These are phyloP conservation scores for Sebastes taczanowskii DNA, from an alignment of 2,797 vertebrate species.

Conservation along the genomic window DNA sequence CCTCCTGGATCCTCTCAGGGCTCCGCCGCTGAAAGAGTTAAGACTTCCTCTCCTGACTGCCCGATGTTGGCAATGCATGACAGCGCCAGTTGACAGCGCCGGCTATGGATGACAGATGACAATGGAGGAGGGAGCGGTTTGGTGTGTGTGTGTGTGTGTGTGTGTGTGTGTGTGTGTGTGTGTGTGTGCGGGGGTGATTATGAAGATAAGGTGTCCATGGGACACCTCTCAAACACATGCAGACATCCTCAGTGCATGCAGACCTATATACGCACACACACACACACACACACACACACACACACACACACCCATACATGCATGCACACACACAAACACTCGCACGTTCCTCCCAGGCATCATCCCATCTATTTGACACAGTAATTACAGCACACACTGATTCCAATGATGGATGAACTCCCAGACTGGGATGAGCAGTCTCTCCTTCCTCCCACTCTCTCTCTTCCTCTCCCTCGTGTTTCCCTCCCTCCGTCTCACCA, in stretches of 20 bases:
- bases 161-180: conserved; percentile 30
- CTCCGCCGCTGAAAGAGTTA: conserved; percentile 66
- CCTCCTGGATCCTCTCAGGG: conserved; percentile 59
- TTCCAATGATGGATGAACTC: conserved; percentile 89
- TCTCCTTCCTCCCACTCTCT: conserved; percentile 58
- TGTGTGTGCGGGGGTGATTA: conserved; percentile 64
- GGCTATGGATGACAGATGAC: conserved; percentile 87
- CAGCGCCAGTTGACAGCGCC: conserved; percentile 82
- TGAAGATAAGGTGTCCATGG: conserved; percentile 78
- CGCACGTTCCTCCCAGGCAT: conserved; percentile 80
- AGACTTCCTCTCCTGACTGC: conserved; percentile 73
- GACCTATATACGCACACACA: background rate
- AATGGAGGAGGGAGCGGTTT: conserved; percentile 72
- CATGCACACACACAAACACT: conserved; percentile 25
- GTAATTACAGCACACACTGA: conserved; percentile 90
- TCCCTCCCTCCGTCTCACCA: conserved; percentile 26
- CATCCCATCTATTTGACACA: conserved; percentile 88
- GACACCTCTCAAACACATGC: conserved; percentile 56
- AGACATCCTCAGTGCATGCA: conserved; percentile 35
- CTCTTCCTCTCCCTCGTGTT: conserved; percentile 24
- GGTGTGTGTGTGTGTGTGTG: conserved; percentile 37
- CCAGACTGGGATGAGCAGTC: conserved; percentile 81
- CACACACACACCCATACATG: background rate
- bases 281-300: no score
- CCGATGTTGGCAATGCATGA: conserved; percentile 82